These are phyloP conservation scores for Sicus ferrugineus DNA, from an alignment of 2,888 invertebrate genomes.

Conservation along the genomic window DNA sequence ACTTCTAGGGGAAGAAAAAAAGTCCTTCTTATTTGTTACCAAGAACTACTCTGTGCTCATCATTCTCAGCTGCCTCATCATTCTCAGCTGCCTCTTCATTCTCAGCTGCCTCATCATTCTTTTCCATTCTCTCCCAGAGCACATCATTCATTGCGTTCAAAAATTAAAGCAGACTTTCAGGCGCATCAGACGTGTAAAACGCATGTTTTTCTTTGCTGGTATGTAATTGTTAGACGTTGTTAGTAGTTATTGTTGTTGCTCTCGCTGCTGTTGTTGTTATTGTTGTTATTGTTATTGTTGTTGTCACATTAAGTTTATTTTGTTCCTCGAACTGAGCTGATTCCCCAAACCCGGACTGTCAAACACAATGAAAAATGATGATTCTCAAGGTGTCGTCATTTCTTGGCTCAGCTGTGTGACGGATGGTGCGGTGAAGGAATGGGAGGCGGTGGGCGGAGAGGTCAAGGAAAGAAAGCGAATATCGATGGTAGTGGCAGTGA, in stretches of 20 bases:
- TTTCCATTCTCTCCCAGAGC: slow-evolving; percentile 25
- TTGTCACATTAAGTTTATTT: slow-evolving; percentile 21
- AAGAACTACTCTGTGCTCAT: not conserved
- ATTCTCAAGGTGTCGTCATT: slow-evolving; percentile 34
- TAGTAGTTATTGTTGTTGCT: not conserved
- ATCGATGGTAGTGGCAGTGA: not conserved
- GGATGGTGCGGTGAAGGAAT: not conserved
- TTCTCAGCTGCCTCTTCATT: not conserved
- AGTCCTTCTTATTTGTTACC: not conserved
- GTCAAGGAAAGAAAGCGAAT: no score
- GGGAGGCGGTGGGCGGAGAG: slow-evolving; percentile 11
- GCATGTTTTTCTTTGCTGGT: slow-evolving; percentile 42
- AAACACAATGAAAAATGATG: slow-evolving; percentile 47
- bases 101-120: slow-evolving; percentile 7
- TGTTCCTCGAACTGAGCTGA: slow-evolving; percentile 26
- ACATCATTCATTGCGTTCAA: slow-evolving; percentile 54
- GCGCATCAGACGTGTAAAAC: slow-evolving; percentile 38
- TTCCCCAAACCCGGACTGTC: slow-evolving; percentile 23
- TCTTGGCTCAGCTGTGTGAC: not conserved
- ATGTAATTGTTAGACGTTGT: slow-evolving; percentile 2
- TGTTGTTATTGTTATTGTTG: slow-evolving; percentile 12
- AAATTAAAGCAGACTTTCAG: slow-evolving; percentile 44
- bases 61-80: not conserved
- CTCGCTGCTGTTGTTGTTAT: not conserved
- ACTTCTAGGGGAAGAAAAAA: not conserved